Percentiles rank a stretch among this genome's conserved stretches.
Conservation (phyloP, 2,888 invertebrate species). For the Shargacucullia verbasci region DNA sequence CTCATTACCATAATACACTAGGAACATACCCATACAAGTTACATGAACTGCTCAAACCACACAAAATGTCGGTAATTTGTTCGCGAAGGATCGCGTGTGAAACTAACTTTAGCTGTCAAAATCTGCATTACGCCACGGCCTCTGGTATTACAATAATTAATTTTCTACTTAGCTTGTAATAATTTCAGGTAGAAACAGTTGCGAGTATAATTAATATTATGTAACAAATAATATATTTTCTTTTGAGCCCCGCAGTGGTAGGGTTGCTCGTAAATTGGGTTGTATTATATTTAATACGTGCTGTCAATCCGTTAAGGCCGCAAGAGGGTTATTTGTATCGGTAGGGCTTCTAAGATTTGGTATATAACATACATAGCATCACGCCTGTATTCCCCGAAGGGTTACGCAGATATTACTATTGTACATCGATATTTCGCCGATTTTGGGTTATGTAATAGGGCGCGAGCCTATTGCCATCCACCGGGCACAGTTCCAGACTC, state of each 20-base stretch:
- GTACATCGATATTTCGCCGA: no score
- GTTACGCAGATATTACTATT: no score
- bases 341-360: not conserved
- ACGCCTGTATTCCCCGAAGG: no score
- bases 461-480: no score
- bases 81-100: constrained; percentile 41
- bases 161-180: constrained; percentile 59
- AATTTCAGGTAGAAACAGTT: constrained; percentile 62
- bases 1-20: constrained; percentile 41
- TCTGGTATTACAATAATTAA: constrained; percentile 59
- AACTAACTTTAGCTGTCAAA: constrained; percentile 53
- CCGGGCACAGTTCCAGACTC: no score
- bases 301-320: constrained; percentile 54
- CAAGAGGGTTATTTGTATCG: constrained; percentile 1
- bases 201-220: constrained; percentile 66
- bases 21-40: constrained; percentile 37
- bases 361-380: no score
- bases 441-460: no score
- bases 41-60: constrained; percentile 10
- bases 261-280: constrained; percentile 62
- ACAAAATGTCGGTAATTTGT: constrained; percentile 46
- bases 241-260: constrained; percentile 44
- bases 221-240: constrained; percentile 66
- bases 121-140: constrained; percentile 56
- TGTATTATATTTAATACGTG: constrained; percentile 55